These are phyloP conservation scores for Crotalus horridus DNA, from an alignment of 2,113 vertebrate genomes.

Conservation along the genomic window DNA sequence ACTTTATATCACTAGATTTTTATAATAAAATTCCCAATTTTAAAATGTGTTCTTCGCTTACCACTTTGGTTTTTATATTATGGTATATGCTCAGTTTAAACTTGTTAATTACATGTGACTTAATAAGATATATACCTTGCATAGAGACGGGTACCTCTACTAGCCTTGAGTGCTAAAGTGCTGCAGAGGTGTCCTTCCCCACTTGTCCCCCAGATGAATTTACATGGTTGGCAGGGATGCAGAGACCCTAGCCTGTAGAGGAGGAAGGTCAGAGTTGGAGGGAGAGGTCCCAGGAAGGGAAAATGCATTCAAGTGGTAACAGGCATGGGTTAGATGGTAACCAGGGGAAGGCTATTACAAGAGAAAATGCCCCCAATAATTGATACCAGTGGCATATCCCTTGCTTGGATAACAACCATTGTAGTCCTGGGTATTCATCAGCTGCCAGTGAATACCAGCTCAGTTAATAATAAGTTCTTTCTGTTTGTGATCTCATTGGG, in stretches of 20 bases:
- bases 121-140: background rate
- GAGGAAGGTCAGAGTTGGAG: background rate
- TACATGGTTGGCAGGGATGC: background rate
- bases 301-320: background rate
- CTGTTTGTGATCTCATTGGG: background rate
- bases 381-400: background rate
- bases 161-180: background rate
- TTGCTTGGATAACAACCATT: background rate
- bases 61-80: slow-evolving; percentile 15
- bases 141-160: background rate
- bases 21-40: slow-evolving; percentile 21
- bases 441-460: background rate
- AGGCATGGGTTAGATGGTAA: background rate
- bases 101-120: background rate
- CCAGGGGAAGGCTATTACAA: background rate
- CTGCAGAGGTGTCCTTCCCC: background rate
- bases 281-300: background rate
- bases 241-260: background rate
- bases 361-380: background rate
- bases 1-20: background rate
- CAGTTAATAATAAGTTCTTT: background rate
- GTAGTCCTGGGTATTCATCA: background rate
- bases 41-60: slow-evolving; percentile 6
- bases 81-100: rapidly evolving
- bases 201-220: background rate